These are phyloP conservation scores for Scarus forsteni DNA, from an alignment of 2,797 vertebrate species.

Conservation along the genomic window DNA sequence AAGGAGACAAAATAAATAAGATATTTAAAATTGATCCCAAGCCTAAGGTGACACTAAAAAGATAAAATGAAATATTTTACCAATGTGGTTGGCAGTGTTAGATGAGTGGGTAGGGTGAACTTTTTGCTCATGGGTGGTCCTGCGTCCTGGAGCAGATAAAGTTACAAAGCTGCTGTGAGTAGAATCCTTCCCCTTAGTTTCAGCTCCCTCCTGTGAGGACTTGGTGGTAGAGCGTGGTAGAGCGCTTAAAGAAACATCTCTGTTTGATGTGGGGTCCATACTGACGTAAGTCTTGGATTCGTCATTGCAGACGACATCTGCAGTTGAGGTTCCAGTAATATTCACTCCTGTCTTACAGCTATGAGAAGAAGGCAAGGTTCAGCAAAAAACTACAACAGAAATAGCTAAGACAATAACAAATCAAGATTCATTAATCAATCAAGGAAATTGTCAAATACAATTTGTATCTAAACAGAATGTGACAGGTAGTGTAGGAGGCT, in stretches of 20 bases:
- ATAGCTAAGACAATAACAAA: not conserved
- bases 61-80: constrained; percentile 32
- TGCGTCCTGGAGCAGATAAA: not conserved
- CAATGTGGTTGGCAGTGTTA: constrained; percentile 11
- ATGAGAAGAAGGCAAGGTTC: constrained; percentile 1
- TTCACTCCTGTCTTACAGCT: constrained; percentile 68
- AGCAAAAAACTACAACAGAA: not conserved
- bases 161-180: not conserved
- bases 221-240: not conserved
- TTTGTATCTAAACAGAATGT: too few species aligned
- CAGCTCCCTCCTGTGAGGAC: not conserved
- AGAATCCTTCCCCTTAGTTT: not conserved
- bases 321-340: constrained; percentile 26
- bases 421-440: too few species aligned
- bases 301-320: constrained; percentile 64
- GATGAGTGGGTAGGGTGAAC: rapidly evolving
- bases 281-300: rapidly evolving
- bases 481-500: not conserved
- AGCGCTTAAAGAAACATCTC: not conserved
- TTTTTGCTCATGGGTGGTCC: rapidly evolving
- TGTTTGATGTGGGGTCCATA: not conserved
- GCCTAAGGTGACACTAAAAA: not conserved
- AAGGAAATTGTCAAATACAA: too few species aligned
- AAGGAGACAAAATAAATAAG: not conserved
- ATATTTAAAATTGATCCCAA: constrained; percentile 8